A percentile compares a stretch with the other conserved stretches of the same genome.
These are phyloP conservation scores for Chirona hameri DNA, from an alignment of 2,888 invertebrate species.

Conservation along the genomic window DNA sequence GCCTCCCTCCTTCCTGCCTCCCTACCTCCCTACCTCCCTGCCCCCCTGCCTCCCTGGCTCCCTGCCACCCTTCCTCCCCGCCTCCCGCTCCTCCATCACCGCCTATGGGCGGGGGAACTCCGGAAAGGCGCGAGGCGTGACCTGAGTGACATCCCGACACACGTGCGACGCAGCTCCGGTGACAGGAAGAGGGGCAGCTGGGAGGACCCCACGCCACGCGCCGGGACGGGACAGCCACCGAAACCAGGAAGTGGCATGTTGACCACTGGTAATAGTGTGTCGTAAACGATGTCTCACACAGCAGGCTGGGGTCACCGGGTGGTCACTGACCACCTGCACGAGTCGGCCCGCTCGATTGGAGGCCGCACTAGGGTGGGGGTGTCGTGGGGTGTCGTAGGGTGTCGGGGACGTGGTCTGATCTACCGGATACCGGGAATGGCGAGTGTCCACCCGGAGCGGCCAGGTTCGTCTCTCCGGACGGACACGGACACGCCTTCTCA, in stretches of 20 bases:
- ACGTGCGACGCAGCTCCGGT: conserved; percentile 23
- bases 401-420: neutral
- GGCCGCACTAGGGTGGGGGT: neutral
- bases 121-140: neutral
- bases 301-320: neutral
- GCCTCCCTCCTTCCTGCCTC: too few species aligned
- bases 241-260: conserved; percentile 2
- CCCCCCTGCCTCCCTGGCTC: neutral
- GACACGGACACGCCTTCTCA: too few species aligned
- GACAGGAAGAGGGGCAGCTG: neutral
- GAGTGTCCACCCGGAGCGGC: too few species aligned
- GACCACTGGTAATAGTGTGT: neutral
- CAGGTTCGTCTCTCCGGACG: too few species aligned
- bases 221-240: neutral
- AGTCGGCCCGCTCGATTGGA: neutral
- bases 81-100: neutral
- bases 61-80: too few species aligned
- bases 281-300: neutral
- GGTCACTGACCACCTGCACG: neutral
- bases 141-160: neutral
- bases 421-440: neutral
- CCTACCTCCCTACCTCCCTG: too few species aligned
- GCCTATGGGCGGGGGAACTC: neutral
- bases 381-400: neutral
- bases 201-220: neutral